Conservation (phyloP, 2,888 invertebrate species). For the Chloromyia formosa region DNA sequence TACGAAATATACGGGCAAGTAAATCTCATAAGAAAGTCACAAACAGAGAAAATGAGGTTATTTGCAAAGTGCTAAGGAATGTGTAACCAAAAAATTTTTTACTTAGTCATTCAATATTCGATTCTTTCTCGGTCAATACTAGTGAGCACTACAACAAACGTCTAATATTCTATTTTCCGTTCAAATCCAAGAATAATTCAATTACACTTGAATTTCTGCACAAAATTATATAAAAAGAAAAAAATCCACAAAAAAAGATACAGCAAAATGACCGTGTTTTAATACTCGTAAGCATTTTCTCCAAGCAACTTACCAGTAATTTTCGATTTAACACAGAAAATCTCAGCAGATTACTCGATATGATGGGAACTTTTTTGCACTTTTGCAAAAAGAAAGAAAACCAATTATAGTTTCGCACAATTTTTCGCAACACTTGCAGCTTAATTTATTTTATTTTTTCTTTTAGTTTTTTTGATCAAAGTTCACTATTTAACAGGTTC, state of each 20-base stretch:
- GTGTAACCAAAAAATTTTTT: neutral
- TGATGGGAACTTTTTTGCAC: neutral
- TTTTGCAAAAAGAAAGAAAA: constrained; percentile 9
- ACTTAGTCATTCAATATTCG: neutral
- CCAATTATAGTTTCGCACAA: no score
- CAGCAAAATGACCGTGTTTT: no score
- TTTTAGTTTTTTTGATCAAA: neutral
- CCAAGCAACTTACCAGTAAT: constrained; percentile 14
- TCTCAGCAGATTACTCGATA: no score
- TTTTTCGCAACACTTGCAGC: no score
- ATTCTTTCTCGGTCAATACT: neutral
- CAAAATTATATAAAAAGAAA: neutral
- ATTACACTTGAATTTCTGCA: no score
- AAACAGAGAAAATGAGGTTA: constrained; percentile 30
- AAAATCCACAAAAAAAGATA: neutral
- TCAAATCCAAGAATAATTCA: no score
- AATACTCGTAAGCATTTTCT: no score
- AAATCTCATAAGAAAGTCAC: constrained; percentile 9
- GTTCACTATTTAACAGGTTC: constrained; percentile 2
- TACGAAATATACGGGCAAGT: no score
- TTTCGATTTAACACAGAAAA: constrained; percentile 5
- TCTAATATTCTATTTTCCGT: no score
- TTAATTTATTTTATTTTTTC: no score
- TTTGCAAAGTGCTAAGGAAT: constrained; percentile 4
- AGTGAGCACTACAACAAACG: neutral